Conservation (phyloP, 2,113 vertebrate genomes). For the Salvelinus fontinalis region DNA sequence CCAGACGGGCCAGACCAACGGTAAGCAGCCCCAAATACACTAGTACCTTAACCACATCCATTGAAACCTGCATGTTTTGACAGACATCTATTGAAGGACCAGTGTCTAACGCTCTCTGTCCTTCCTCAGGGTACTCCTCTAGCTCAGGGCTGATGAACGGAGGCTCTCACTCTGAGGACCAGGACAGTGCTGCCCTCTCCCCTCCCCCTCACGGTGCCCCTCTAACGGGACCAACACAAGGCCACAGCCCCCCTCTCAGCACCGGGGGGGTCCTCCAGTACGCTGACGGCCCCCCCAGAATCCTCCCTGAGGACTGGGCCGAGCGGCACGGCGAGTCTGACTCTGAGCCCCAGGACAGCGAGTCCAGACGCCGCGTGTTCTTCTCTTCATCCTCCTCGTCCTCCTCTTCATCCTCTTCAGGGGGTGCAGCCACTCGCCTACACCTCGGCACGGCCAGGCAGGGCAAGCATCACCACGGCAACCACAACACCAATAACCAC, state of each 20-base stretch:
- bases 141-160: conserved; percentile 87
- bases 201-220: conserved; percentile 71
- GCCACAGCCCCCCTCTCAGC: conserved; percentile 67
- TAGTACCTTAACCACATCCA: not conserved
- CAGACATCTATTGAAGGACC: not conserved
- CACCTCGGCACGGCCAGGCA: conserved; percentile 87
- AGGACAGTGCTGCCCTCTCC: conserved; percentile 79
- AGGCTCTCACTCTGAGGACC: conserved; percentile 80
- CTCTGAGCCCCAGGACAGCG: conserved; percentile 82
- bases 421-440: conserved; percentile 62
- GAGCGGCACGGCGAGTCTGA: conserved; percentile 82
- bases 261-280: conserved; percentile 83
- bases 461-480: conserved; percentile 70
- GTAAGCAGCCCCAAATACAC: conserved; percentile 60
- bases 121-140: conserved; percentile 80
- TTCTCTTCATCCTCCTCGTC: conserved; percentile 84
- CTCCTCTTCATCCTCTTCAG: conserved; percentile 64
- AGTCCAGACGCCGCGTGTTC: conserved; percentile 86
- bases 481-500: conserved; percentile 38
- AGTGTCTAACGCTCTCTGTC: not conserved
- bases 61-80: not conserved
- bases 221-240: conserved; percentile 54
- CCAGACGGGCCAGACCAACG: conserved; percentile 77
- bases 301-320: conserved; percentile 74
- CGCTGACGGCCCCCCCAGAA: conserved; percentile 80